Percentiles rank a stretch among this genome's conserved stretches.
These are phyloP conservation scores for Chionoecetes opilio DNA, from an alignment of 1,140 invertebrate genomes.

Conservation along the genomic window DNA sequence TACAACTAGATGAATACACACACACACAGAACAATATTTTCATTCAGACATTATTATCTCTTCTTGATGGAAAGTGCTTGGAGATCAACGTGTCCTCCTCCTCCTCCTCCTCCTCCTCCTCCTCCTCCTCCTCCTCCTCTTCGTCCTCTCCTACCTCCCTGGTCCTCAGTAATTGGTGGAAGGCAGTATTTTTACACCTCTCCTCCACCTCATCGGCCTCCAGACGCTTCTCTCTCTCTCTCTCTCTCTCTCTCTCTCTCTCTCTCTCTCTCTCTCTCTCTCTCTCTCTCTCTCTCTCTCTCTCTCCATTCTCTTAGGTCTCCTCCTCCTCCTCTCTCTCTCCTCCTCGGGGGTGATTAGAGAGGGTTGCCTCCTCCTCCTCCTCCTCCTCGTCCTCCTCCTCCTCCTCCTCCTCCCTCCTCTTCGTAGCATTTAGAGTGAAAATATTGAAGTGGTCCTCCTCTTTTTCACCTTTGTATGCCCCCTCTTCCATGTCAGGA, in stretches of 20 bases:
- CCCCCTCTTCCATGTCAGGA: not conserved
- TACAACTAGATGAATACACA: not conserved
- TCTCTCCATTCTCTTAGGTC: too few species aligned
- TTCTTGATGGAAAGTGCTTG: not conserved
- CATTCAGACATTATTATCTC: not conserved
- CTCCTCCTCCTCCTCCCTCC: not conserved
- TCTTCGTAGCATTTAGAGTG: not conserved
- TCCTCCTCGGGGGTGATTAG: too few species aligned
- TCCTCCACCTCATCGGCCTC: not conserved
- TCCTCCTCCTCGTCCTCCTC: too few species aligned
- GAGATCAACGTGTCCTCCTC: not conserved
- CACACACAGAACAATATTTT: slow-evolving; percentile 10
- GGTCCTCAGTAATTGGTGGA: not conserved
- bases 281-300: too few species aligned
- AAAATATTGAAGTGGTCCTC: not conserved
- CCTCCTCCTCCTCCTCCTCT: not conserved
- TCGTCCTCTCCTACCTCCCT: not conserved
- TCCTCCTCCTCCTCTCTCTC: too few species aligned
- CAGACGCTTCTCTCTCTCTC: not conserved
- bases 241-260: too few species aligned
- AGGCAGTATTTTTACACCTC: slow-evolving; percentile 28
- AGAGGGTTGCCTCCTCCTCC: too few species aligned
- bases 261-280: too few species aligned
- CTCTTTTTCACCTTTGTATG: not conserved
- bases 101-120: not conserved